Evolutionary conservation across 53 echinoderm and acorn worm genomes (phyloP).

Genomic region (Echinometra lucunter): DNA sequence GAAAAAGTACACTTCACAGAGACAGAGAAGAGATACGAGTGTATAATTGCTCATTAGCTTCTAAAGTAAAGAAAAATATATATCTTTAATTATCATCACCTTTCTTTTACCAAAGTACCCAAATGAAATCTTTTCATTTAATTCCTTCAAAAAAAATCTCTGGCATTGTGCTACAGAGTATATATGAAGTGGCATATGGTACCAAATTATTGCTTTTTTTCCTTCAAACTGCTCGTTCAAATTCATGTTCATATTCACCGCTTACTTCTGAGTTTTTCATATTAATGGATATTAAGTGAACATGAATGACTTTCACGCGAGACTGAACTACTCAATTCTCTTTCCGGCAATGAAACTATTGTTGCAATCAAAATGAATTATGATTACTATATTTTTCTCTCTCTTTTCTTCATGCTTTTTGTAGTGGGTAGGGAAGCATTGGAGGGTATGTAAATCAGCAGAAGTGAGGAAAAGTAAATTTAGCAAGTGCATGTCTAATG

Average conservation of each 20-base stretch:
- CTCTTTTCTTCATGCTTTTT: not conserved
- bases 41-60: not conserved
- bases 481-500: constrained; percentile 9
- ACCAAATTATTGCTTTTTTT: not conserved
- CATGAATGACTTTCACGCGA: constrained; percentile 29
- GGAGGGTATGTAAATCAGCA: constrained; percentile 42
- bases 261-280: not conserved
- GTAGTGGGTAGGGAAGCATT: not conserved
- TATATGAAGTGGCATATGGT: not conserved
- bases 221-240: not conserved
- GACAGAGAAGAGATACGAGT: not conserved
- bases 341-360: constrained; percentile 27
- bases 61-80: not conserved
- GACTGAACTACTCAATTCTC: not conserved
- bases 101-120: not conserved
- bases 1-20: not conserved
- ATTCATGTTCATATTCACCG: not conserved
- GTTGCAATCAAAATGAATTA: constrained; percentile 53
- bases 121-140: not conserved
- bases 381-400: not conserved
- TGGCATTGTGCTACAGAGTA: not conserved
- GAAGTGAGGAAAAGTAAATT: constrained; percentile 8
- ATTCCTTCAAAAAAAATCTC: not conserved
- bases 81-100: not conserved
- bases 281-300: constrained; percentile 46